A percentile compares a stretch with the other conserved stretches of the same genome.
Evolutionary conservation across 2,797 vertebrate species (phyloP).

Genomic region (Bucorvus abyssinicus): DNA sequence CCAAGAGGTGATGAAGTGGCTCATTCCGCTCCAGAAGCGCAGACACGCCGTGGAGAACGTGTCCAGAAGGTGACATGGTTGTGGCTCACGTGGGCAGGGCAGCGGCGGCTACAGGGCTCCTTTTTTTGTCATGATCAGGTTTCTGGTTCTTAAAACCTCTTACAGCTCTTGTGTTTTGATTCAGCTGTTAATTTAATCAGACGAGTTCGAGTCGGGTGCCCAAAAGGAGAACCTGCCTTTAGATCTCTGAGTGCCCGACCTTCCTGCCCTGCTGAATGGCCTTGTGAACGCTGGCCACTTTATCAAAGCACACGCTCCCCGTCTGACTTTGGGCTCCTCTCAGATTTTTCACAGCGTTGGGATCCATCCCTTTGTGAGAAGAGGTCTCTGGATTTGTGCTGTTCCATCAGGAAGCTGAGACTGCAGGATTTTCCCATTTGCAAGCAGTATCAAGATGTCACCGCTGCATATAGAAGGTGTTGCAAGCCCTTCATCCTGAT

Average conservation of each 20-base stretch:
- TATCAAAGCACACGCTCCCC: not conserved
- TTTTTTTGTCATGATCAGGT: not conserved
- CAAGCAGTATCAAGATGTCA: not conserved
- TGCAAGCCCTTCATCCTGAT: not conserved
- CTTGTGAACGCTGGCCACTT: not conserved
- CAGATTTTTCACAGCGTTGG: not conserved
- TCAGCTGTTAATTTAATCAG: not conserved
- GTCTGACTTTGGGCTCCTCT: not conserved
- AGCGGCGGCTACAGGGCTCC: not conserved
- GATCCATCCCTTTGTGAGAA: not conserved
- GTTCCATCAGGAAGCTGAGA: not conserved
- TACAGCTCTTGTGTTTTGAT: not conserved
- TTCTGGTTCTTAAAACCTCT: not conserved
- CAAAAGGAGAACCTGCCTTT: not conserved
- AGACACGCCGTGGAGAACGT: not conserved
- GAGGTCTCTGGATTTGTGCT: not conserved
- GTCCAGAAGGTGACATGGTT: not conserved
- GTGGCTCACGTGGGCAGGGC: not conserved
- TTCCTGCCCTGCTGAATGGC: not conserved
- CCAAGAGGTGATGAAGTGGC: not conserved
- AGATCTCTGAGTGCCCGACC: not conserved
- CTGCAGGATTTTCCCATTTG: not conserved
- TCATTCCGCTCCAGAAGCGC: not conserved
- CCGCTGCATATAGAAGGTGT: not conserved
- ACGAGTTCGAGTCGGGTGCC: not conserved